Evolutionary conservation across 2,888 invertebrate species (phyloP), one percentile per base, ranked within the genome.

Genomic region (Epiblema foenella): DNA sequence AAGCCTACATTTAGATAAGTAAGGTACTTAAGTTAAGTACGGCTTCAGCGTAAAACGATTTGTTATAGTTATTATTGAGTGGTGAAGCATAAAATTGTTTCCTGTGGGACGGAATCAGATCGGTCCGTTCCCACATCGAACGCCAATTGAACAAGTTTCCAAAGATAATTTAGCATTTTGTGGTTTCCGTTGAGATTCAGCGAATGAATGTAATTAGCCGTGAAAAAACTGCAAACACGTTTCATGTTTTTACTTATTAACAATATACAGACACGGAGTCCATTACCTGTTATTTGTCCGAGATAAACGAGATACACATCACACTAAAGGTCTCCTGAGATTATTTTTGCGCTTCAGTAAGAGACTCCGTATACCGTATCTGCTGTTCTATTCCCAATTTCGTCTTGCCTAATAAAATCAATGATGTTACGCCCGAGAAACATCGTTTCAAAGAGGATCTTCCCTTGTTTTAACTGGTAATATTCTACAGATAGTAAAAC

Each of bases 11-110:
- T 71, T 67, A 67, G 67, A 66, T 67, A 71, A 71, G 57, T 71
- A 71, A 66, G 54, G 54, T 71, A 57, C 66, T 71, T 67, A 60
- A 71, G 49, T 49, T 67, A 71, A 67, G 29, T 67, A 67, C 54
- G 60, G 71, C 56, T 71, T 62, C 57, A 37, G 20, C 67, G 49
- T 67, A 71, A 67, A 67, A 56, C 51, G 67, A 71, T 67, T 71
- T 66, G 71, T 71, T 67, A 71, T 67, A 71, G 66, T 71, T 62
- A 69, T 67, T 69, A 70, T 69, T 66, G 63, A 66, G 59, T 54
- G 72, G 81, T 85, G 87, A 83, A 85, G 85, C 89, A 84, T 89
- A 84, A 89, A 90, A 90, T 89, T 77, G 83, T 86, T 91, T 90
- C 89, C 90, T 86, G 86, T 80, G 83, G 83, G 80, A 79, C 78